These are phyloP conservation scores for Hyperoplus immaculatus DNA, from an alignment of 2,797 vertebrate species.

Conservation along the genomic window DNA sequence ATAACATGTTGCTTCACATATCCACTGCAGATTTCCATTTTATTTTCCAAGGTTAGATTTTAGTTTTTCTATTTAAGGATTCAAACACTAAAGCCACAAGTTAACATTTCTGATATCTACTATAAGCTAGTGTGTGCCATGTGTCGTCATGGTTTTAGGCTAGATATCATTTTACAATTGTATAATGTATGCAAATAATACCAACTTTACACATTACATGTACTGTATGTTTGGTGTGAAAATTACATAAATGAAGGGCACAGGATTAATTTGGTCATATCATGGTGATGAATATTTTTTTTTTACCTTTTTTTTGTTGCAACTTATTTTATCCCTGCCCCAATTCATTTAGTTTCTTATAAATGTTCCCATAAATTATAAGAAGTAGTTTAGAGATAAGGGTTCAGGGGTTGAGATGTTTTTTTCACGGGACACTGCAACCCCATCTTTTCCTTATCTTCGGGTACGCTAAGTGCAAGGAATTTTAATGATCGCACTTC, in stretches of 20 bases:
- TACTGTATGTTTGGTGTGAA: neutral
- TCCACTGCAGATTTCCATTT: neutral
- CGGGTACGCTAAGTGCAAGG: no score
- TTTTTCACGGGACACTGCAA: no score
- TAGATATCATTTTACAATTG: neutral
- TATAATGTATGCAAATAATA: neutral
- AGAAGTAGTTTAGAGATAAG: no score
- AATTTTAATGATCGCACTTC: no score
- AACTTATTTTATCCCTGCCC: neutral
- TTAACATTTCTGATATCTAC: neutral
- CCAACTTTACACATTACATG: neutral
- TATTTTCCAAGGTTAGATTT: neutral
- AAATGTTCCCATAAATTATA: no score
- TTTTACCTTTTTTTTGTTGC: neutral
- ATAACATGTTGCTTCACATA: conserved; percentile 18
- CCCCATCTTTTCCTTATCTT: no score
- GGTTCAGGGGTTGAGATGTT: no score
- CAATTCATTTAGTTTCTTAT: no score
- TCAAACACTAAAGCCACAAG: neutral
- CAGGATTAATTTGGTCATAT: neutral
- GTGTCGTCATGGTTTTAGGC: neutral
- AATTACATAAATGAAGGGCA: neutral
- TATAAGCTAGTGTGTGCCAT: neutral
- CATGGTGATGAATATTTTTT: neutral
- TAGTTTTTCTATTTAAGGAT: neutral